Evolutionary conservation across 1,140 invertebrate genomes (phyloP).

Genomic region (Apis cerana): DNA sequence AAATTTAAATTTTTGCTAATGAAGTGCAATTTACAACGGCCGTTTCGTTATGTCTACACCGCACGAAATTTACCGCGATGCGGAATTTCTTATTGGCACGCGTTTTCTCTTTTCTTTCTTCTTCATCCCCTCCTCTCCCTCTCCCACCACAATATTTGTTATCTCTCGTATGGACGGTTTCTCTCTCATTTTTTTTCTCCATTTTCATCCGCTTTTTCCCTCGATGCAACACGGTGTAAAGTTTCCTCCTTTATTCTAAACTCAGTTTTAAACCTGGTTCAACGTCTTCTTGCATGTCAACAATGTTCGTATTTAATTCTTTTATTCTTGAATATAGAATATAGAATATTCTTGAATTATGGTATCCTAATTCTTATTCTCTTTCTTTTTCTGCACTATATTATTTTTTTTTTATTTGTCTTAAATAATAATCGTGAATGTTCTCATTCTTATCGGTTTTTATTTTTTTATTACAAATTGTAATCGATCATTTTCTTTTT

Average conservation of each 20-base stretch:
- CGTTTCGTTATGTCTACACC: slow-evolving; percentile 20
- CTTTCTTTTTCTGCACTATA: too few relatives aligned
- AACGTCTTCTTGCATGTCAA: not conserved
- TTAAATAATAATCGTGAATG: too few relatives aligned
- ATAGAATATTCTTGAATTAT: too few relatives aligned
- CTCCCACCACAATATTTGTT: too few relatives aligned
- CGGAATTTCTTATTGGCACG: slow-evolving; percentile 39
- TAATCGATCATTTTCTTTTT: too few relatives aligned
- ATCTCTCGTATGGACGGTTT: too few relatives aligned
- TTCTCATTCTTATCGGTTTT: too few relatives aligned
- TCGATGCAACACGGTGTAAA: not conserved
- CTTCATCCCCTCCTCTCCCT: too few relatives aligned
- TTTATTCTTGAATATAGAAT: not conserved
- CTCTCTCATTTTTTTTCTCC: not conserved
- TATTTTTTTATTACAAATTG: too few relatives aligned
- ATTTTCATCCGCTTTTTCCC: not conserved
- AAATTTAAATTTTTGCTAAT: slow-evolving; percentile 54
- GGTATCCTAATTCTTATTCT: too few relatives aligned
- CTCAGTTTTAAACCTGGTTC: not conserved
- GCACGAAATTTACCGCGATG: slow-evolving; percentile 32
- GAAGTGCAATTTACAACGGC: slow-evolving; percentile 40
- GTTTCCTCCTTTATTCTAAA: not conserved
- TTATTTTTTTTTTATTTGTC: too few relatives aligned
- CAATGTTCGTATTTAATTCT: not conserved
- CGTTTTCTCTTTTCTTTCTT: not conserved